These are phyloP conservation scores for Trisateles emortualis DNA, from an alignment of 2,888 invertebrate species.

Conservation along the genomic window DNA sequence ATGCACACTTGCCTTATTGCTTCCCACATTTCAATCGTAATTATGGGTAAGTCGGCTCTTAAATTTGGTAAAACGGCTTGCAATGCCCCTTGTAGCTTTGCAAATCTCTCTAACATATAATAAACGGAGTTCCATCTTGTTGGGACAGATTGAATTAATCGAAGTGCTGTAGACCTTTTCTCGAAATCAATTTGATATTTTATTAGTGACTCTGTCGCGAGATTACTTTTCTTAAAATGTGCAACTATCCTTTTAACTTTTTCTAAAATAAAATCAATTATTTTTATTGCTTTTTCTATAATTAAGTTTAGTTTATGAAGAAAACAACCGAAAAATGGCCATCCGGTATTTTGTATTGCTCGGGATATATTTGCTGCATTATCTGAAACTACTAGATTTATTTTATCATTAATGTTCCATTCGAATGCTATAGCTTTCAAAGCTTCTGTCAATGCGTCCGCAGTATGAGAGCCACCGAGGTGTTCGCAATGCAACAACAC, in stretches of 20 bases:
- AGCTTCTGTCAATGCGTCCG: background rate
- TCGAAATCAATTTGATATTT: background rate
- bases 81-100: too few relatives aligned
- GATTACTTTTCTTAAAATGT: background rate
- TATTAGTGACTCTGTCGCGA: background rate
- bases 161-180: too few relatives aligned
- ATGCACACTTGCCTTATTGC: too few relatives aligned
- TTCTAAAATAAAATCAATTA: conserved; percentile 9
- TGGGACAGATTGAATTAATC: too few relatives aligned
- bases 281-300: conserved; percentile 4
- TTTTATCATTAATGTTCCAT: conserved; percentile 8
- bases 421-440: conserved; percentile 8
- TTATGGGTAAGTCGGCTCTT: too few relatives aligned
- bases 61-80: too few relatives aligned
- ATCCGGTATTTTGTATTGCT: conserved; percentile 2
- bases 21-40: too few relatives aligned
- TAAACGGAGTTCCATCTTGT: too few relatives aligned
- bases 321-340: conserved; percentile 10
- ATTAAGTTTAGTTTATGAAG: conserved; percentile 6
- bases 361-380: conserved; percentile 3
- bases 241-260: background rate
- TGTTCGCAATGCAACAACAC: conserved; percentile 8
- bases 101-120: too few relatives aligned
- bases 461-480: background rate
- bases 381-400: conserved; percentile 6